A percentile compares a stretch with the other conserved stretches of the same genome.
phyloP scores from a whole-genome alignment of 2,888 invertebrate species.

The Eumerus sabulonum region DNA sequence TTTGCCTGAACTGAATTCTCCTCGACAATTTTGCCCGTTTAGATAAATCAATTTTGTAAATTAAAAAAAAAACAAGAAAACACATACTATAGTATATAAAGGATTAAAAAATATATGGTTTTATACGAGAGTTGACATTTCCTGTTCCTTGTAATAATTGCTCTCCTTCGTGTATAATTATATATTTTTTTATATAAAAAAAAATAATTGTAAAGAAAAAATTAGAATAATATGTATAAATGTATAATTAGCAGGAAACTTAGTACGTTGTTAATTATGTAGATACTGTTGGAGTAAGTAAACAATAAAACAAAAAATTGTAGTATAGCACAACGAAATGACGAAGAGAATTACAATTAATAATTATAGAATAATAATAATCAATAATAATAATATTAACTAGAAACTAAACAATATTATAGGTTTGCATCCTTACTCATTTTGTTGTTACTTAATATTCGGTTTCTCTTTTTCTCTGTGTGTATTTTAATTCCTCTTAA shows the following conservation, averaged over 20 bases:
- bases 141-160: conserved; percentile 28
- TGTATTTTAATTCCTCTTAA: conserved; percentile 42
- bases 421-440: conserved; percentile 65
- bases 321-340: conserved; percentile 65
- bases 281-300: conserved; percentile 41
- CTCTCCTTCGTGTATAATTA: conserved; percentile 22
- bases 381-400: conserved; percentile 59
- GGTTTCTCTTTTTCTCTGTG: conserved; percentile 49
- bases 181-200: conserved; percentile 51
- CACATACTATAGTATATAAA: too few relatives aligned
- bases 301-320: conserved; percentile 30
- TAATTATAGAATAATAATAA: conserved; percentile 36
- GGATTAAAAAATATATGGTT: conserved; percentile 62
- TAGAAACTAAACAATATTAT: conserved; percentile 67
- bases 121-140: conserved; percentile 57
- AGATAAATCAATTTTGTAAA: conserved; percentile 32
- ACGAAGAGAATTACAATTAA: conserved; percentile 51
- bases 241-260: conserved; percentile 61
- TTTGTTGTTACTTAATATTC: conserved; percentile 49
- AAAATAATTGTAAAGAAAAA: conserved; percentile 57
- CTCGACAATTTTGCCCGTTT: conserved; percentile 31
- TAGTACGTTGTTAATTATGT: conserved; percentile 42
- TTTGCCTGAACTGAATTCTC: conserved; percentile 35
- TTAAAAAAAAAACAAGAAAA: too few relatives aligned
- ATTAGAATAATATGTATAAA: conserved; percentile 45